phyloP scores from a whole-genome alignment of 1,140 invertebrate genomes.

The Ladona fulva region DNA sequence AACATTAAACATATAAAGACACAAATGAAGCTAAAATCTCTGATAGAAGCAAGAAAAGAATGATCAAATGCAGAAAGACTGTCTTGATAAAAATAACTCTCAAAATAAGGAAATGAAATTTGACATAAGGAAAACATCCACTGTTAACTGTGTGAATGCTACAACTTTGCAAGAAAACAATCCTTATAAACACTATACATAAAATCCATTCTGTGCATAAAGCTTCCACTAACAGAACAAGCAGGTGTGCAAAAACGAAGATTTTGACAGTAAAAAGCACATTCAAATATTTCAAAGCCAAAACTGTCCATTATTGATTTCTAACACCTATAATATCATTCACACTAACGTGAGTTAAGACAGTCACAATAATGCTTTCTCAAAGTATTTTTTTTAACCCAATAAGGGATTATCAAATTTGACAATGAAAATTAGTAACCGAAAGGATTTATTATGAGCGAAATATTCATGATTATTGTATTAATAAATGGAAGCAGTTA shows the following conservation, averaged over 20 bases:
- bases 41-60: background rate
- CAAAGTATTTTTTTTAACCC: background rate
- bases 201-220: slow-evolving; percentile 1
- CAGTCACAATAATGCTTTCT: background rate
- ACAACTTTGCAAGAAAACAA: background rate
- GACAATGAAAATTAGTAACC: background rate
- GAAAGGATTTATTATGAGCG: background rate
- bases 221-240: background rate
- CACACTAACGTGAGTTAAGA: background rate
- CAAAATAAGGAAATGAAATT: background rate
- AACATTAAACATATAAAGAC: background rate
- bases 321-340: background rate
- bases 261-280: background rate
- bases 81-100: background rate
- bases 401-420: background rate
- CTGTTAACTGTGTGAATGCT: background rate
- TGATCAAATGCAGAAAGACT: background rate
- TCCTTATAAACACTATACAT: background rate
- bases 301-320: background rate
- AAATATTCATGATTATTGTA: background rate
- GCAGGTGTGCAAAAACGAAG: slow-evolving; percentile 1
- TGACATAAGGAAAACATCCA: background rate
- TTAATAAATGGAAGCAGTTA: background rate
- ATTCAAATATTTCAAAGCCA: background rate
- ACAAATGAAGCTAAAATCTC: background rate